Percentiles rank a stretch among this genome's conserved stretches.
Conservation (phyloP, 2,797 vertebrate species). For the Manis crassicaudata region DNA sequence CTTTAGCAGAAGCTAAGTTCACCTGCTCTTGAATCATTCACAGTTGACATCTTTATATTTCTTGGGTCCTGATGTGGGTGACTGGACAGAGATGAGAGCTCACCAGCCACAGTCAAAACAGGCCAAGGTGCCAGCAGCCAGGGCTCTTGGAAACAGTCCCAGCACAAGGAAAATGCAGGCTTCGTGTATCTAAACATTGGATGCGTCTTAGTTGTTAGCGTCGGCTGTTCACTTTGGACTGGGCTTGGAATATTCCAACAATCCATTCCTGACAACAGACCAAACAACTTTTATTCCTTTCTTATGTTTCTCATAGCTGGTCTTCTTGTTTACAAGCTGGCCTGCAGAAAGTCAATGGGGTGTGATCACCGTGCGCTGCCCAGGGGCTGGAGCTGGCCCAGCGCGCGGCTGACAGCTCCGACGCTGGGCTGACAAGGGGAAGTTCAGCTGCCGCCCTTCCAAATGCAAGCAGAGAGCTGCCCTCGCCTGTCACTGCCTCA, state of each 20-base stretch:
- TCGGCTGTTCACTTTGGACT: slow-evolving; percentile 65
- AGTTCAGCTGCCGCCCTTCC: slow-evolving; percentile 52
- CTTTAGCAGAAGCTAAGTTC: background rate
- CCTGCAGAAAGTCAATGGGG: slow-evolving; percentile 56
- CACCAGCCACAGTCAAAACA: background rate
- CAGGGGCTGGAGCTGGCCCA: slow-evolving; percentile 2
- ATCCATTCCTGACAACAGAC: slow-evolving; percentile 55
- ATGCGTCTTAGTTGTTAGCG: slow-evolving; percentile 1
- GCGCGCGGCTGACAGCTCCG: too few relatives aligned
- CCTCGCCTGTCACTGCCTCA: background rate
- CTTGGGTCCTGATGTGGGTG: background rate
- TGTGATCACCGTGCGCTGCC: slow-evolving; percentile 60
- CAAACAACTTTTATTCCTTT: slow-evolving; percentile 65
- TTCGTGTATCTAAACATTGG: background rate
- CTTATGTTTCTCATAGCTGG: slow-evolving; percentile 54
- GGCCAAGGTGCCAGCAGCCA: background rate
- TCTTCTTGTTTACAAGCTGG: slow-evolving; percentile 74
- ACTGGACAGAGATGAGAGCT: background rate
- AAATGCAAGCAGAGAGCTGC: slow-evolving; percentile 59
- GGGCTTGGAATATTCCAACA: slow-evolving; percentile 57
- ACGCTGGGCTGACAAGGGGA: slow-evolving; percentile 31
- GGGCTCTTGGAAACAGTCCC: slow-evolving; percentile 26
- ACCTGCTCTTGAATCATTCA: background rate
- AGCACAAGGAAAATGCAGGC: background rate
- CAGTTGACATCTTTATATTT: background rate